A percentile compares a stretch with the other conserved stretches of the same genome.
Evolutionary conservation across 2,797 vertebrate genomes (phyloP).

Genomic region (Pseudopleuronectes americanus): DNA sequence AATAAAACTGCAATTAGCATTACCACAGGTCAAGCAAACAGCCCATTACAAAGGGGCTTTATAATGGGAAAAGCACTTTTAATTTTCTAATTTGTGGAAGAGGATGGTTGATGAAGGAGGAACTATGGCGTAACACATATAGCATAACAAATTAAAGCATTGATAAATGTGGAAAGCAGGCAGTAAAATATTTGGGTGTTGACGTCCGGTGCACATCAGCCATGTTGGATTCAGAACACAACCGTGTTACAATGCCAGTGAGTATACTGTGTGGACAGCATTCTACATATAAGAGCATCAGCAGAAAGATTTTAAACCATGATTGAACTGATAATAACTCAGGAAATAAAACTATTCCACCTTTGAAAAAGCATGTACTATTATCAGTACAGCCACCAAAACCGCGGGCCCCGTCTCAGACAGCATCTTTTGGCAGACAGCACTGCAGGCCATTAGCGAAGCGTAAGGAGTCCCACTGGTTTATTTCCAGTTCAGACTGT

Average conservation of each 20-base stretch:
- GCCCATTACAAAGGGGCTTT: no score
- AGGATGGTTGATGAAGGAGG: no score
- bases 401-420: conserved; percentile 25
- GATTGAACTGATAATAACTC: conserved; percentile 34
- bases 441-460: conserved; percentile 61
- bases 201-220: neutral
- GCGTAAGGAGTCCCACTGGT: conserved; percentile 69
- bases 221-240: neutral
- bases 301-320: conserved; percentile 5
- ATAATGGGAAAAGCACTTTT: no score
- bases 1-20: no score
- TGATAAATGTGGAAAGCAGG: neutral
- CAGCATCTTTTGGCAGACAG: conserved; percentile 50
- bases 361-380: conserved; percentile 26
- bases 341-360: conserved; percentile 40
- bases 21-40: no score
- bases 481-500: conserved; percentile 71
- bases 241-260: neutral
- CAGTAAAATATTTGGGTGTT: neutral
- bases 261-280: neutral
- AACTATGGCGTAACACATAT: no score
- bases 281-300: no score
- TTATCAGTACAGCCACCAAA: conserved; percentile 38
- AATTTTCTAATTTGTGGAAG: no score
- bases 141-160: no score